These are phyloP conservation scores for Promerops cafer DNA, from an alignment of 2,113 vertebrate genomes.

Conservation along the genomic window DNA sequence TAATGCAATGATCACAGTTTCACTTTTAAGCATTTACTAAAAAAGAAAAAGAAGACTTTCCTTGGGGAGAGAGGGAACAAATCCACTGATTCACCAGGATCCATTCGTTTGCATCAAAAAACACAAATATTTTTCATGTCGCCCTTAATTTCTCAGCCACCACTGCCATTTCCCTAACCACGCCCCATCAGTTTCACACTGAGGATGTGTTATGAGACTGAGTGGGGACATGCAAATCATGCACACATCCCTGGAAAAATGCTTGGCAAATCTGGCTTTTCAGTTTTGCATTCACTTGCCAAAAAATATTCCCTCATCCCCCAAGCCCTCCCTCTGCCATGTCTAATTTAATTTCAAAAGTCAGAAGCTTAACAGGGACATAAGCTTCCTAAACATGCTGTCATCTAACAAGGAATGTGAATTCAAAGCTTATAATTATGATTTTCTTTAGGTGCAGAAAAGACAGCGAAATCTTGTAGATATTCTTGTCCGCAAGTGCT, in stretches of 20 bases:
- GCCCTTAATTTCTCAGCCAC: background rate
- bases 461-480: background rate
- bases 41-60: background rate
- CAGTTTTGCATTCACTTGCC: slow-evolving; percentile 52
- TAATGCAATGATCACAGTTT: slow-evolving; percentile 17
- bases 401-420: slow-evolving; percentile 4
- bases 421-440: slow-evolving; percentile 24
- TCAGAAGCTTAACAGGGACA: slow-evolving; percentile 48
- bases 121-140: background rate
- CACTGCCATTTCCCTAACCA: background rate
- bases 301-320: slow-evolving; percentile 52
- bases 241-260: slow-evolving; percentile 44
- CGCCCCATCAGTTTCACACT: background rate
- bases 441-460: slow-evolving; percentile 24
- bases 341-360: slow-evolving; percentile 62
- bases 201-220: slow-evolving; percentile 9
- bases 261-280: slow-evolving; percentile 52
- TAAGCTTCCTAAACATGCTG: slow-evolving; percentile 48
- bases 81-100: background rate
- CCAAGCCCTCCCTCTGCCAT: slow-evolving; percentile 35
- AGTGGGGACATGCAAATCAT: slow-evolving; percentile 30
- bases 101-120: background rate
- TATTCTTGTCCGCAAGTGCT: background rate
- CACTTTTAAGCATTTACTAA: background rate
- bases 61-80: background rate